Evolutionary conservation across 1,140 invertebrate species (phyloP).

Genomic region (Ceratina calcarata): DNA sequence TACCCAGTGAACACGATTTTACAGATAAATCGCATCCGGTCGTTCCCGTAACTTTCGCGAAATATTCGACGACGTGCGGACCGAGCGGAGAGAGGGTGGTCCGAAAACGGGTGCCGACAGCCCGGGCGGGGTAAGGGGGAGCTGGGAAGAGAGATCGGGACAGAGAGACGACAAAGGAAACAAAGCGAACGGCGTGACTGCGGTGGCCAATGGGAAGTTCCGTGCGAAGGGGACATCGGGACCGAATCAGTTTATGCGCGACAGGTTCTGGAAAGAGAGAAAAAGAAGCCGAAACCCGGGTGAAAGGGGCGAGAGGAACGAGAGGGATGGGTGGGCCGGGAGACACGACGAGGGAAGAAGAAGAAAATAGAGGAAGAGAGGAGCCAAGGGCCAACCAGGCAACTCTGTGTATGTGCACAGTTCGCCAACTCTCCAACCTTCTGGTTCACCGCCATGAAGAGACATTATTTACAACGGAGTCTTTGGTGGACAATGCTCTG

Average conservation of each 20-base stretch:
- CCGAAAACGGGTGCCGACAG: constrained; percentile 1
- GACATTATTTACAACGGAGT: constrained; percentile 79
- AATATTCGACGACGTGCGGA: constrained; percentile 51
- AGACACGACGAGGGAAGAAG: constrained; percentile 15
- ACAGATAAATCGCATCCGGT: constrained; percentile 15
- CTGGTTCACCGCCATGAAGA: constrained; percentile 71
- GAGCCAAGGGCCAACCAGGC: constrained; percentile 68
- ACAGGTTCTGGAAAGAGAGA: constrained; percentile 73
- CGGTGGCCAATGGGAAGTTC: constrained; percentile 68
- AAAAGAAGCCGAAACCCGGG: constrained; percentile 42
- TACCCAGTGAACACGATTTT: constrained; percentile 27
- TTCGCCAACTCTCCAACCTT: constrained; percentile 69
- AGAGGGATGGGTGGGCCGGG: background rate
- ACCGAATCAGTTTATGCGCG: constrained; percentile 77
- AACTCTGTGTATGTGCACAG: constrained; percentile 45
- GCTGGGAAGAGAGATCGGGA: background rate
- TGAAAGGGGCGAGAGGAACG: constrained; percentile 21
- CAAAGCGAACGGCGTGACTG: constrained; percentile 64
- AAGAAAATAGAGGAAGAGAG: constrained; percentile 51
- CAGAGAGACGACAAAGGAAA: constrained; percentile 53
- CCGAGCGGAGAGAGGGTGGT: constrained; percentile 32
- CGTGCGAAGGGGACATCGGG: constrained; percentile 68
- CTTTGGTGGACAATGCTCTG: constrained; percentile 76
- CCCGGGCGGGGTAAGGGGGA: no score
- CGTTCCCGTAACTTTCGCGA: constrained; percentile 51